Base-by-base conservation (phyloP, 2,797 vertebrate species). In the Anas acuta region DNA sequence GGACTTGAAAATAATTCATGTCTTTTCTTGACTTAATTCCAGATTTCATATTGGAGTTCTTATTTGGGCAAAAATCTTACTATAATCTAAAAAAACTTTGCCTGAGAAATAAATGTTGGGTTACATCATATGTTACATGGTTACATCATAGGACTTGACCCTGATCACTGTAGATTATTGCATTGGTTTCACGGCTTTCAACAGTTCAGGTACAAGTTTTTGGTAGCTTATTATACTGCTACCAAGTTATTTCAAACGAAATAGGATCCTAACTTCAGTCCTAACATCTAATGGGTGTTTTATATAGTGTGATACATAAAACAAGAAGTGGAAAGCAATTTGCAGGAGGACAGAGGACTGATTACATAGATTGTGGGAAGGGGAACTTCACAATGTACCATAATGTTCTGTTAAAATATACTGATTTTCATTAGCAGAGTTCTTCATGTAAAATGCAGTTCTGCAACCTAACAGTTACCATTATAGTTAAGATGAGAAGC, bases 1-100 rank as follows among this genome's bases (percentile, higher is more conserved):
- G 64, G 62, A 82, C 62, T 90, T 49, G 61, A 92, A 96, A 96
- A 93, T 60, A 72, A 80, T 53, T 62, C 78, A 65, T 64, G 17
- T 15, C n/a, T 95, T 97, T 86, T 95, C 84, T 95, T 93, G 84
- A 96, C 83, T 96, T 94, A 97, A 95, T 96, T 96, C 92, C 70
- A 89, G 67, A 49, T 69, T 88, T 84, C 8, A 21, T 57, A 70
- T 11, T 65, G 43, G 67, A 26, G 64, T 51, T 89, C 47, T 67
- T 75, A 54, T 39, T 80, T 57, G 3, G 5, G 22, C 8, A 91
- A 79, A 92, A 76, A 74, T 93, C 45, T 41, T 67, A 61, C 49
- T 84, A 80, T 74, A 93, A 90, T 71, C 32, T 61, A 56, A 69
- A 86, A 86, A 84, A 88, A 70, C 22, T 56, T 70, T 35, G 33